A percentile compares a stretch with the other conserved stretches of the same genome.
Evolutionary conservation across 2,888 invertebrate species (phyloP).

Genomic region (Timema podura): DNA sequence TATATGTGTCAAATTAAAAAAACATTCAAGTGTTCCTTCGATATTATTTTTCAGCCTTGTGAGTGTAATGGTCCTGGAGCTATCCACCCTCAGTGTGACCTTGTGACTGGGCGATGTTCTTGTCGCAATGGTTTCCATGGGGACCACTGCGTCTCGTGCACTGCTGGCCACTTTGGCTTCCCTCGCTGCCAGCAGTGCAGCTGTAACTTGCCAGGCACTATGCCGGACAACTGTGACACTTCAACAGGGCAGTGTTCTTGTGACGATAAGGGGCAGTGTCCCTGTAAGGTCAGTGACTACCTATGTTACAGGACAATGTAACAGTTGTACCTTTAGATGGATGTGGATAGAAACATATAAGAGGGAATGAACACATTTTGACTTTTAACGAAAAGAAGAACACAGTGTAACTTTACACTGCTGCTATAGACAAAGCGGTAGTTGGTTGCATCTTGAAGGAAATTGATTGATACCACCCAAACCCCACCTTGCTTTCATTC

Average conservation of each 20-base stretch:
- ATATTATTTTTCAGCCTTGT: slow-evolving; percentile 50
- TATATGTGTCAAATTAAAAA: no score
- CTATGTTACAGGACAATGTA: no score
- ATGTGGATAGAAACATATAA: neutral
- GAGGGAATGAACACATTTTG: no score
- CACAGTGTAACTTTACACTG: no score
- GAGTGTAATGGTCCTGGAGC: slow-evolving; percentile 71
- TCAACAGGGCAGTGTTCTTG: slow-evolving; percentile 60
- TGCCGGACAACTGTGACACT: slow-evolving; percentile 38
- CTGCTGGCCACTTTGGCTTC: slow-evolving; percentile 82
- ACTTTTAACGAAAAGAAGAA: no score
- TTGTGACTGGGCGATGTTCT: slow-evolving; percentile 60
- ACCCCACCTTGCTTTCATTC: no score
- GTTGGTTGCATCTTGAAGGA: no score
- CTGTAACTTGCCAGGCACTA: slow-evolving; percentile 73
- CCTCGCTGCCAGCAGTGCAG: slow-evolving; percentile 82
- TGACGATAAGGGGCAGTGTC: slow-evolving; percentile 72
- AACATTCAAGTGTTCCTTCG: no score
- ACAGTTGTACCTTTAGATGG: neutral
- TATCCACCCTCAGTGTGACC: slow-evolving; percentile 62
- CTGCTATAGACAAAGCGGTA: no score
- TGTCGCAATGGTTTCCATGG: slow-evolving; percentile 74
- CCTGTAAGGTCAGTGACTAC: slow-evolving; percentile 68
- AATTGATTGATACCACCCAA: no score
- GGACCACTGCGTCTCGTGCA: slow-evolving; percentile 75